These are phyloP conservation scores for Acrocephalus arundinaceus DNA, from an alignment of 2,113 vertebrate species.

Conservation along the genomic window DNA sequence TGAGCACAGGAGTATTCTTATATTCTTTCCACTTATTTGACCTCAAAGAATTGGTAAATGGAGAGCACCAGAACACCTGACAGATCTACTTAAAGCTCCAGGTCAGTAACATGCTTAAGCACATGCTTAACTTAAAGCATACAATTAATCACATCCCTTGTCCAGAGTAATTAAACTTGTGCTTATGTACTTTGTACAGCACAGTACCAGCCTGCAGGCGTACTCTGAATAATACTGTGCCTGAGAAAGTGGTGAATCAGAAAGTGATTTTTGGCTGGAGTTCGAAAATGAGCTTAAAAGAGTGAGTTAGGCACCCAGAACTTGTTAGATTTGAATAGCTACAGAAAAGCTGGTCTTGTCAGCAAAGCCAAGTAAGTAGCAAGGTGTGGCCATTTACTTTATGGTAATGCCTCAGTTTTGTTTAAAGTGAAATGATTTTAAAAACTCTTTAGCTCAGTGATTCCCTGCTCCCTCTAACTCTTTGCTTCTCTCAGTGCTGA, in stretches of 20 bases:
- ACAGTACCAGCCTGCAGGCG: constrained; percentile 27
- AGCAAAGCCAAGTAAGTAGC: neutral
- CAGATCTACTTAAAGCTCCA: neutral
- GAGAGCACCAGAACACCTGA: neutral
- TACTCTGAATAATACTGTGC: constrained; percentile 16
- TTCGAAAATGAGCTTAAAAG: constrained; percentile 13
- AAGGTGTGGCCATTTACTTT: constrained; percentile 30
- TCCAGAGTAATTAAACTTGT: constrained; percentile 46
- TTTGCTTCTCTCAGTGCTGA: neutral
- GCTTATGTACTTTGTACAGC: constrained; percentile 3
- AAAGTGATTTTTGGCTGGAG: constrained; percentile 44
- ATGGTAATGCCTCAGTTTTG: neutral
- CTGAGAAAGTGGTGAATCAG: constrained; percentile 62
- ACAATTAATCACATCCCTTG: constrained; percentile 43
- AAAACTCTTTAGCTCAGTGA: neutral
- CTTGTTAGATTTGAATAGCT: constrained; percentile 6
- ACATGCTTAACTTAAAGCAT: constrained; percentile 38
- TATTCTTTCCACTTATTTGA: neutral
- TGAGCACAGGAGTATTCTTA: neutral
- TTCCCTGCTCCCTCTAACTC: neutral
- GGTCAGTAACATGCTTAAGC: constrained; percentile 23
- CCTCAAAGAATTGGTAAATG: neutral
- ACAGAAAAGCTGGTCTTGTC: neutral
- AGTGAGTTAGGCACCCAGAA: constrained; percentile 1
- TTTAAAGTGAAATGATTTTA: neutral